phyloP scores from a whole-genome alignment of 1,140 invertebrate genomes.

The Achroia grisella region DNA sequence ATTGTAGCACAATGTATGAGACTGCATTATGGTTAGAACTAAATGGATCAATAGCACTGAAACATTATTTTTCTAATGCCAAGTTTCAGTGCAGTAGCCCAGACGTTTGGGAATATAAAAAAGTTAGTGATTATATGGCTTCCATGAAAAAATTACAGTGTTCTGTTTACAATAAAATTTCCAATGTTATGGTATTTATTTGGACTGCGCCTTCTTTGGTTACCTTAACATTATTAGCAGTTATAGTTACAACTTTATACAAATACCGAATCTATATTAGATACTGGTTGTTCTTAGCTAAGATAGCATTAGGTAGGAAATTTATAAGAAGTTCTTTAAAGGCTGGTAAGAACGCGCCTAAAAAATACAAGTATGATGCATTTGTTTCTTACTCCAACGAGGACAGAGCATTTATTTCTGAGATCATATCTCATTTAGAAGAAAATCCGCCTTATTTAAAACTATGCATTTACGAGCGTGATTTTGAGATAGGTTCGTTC shows the following conservation, averaged over 20 bases:
- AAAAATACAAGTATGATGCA: slow-evolving; percentile 76
- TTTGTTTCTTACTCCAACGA: slow-evolving; percentile 80
- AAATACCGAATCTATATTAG: slow-evolving; percentile 67
- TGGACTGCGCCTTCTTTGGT: slow-evolving; percentile 48
- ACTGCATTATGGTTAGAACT: slow-evolving; percentile 52
- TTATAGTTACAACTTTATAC: slow-evolving; percentile 33
- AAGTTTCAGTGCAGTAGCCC: slow-evolving; percentile 55
- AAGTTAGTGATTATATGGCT: slow-evolving; percentile 49
- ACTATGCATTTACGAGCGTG: slow-evolving; percentile 79
- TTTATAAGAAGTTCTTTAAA: slow-evolving; percentile 43
- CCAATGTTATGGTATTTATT: slow-evolving; percentile 43
- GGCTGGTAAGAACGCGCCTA: slow-evolving; percentile 16
- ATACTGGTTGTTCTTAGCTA: slow-evolving; percentile 74
- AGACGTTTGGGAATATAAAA: slow-evolving; percentile 56
- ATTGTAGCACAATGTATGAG: slow-evolving; percentile 62
- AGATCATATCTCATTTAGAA: slow-evolving; percentile 75
- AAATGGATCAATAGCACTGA: slow-evolving; percentile 35
- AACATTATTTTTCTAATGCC: slow-evolving; percentile 39
- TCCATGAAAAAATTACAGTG: slow-evolving; percentile 43
- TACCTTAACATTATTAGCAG: slow-evolving; percentile 26
- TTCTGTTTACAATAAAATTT: slow-evolving; percentile 46
- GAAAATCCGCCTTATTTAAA: slow-evolving; percentile 70
- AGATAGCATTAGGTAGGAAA: slow-evolving; percentile 59
- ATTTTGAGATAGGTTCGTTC: slow-evolving; percentile 77
- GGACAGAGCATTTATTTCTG: slow-evolving; percentile 76